A percentile compares a stretch with the other conserved stretches of the same genome.
Conservation (phyloP, 2,888 invertebrate genomes). For the Apamea monoglypha region DNA sequence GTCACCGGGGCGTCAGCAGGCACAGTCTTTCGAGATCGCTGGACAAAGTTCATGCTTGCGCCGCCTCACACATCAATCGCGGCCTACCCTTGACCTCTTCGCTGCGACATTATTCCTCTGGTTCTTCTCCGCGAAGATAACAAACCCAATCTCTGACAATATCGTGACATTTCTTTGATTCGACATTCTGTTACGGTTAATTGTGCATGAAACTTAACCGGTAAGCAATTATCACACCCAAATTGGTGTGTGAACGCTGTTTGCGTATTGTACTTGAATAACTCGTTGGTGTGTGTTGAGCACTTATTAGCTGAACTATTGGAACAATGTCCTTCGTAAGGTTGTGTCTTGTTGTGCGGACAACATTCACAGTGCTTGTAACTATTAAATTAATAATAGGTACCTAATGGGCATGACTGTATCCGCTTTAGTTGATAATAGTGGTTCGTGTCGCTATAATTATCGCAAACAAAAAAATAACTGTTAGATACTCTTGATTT, state of each 20-base stretch:
- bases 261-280: slow-evolving; percentile 14
- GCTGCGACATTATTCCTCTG: slow-evolving; percentile 67
- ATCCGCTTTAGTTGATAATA: slow-evolving; percentile 64
- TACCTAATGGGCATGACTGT: slow-evolving; percentile 56
- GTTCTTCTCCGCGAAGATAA: slow-evolving; percentile 62
- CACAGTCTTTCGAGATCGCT: slow-evolving; percentile 46
- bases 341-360: slow-evolving; percentile 69
- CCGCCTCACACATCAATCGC: slow-evolving; percentile 47
- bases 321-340: slow-evolving; percentile 76
- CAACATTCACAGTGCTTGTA: slow-evolving; percentile 79
- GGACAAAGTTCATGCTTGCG: slow-evolving; percentile 59
- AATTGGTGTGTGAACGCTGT: slow-evolving; percentile 26
- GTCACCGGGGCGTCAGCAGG: slow-evolving; percentile 44
- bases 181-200: slow-evolving; percentile 34
- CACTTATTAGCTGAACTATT: slow-evolving; percentile 59
- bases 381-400: slow-evolving; percentile 63
- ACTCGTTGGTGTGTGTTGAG: slow-evolving; percentile 35
- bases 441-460: slow-evolving; percentile 20
- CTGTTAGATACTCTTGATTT: slow-evolving; percentile 4
- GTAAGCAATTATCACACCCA: slow-evolving; percentile 18
- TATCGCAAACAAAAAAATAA: slow-evolving; percentile 8
- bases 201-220: slow-evolving; percentile 20
- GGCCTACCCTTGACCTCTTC: slow-evolving; percentile 69
- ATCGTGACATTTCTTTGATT: slow-evolving; percentile 59
- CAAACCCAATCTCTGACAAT: slow-evolving; percentile 44